Evolutionary conservation across 2,113 vertebrate species (phyloP).

Genomic region (Poecilia latipinna): DNA sequence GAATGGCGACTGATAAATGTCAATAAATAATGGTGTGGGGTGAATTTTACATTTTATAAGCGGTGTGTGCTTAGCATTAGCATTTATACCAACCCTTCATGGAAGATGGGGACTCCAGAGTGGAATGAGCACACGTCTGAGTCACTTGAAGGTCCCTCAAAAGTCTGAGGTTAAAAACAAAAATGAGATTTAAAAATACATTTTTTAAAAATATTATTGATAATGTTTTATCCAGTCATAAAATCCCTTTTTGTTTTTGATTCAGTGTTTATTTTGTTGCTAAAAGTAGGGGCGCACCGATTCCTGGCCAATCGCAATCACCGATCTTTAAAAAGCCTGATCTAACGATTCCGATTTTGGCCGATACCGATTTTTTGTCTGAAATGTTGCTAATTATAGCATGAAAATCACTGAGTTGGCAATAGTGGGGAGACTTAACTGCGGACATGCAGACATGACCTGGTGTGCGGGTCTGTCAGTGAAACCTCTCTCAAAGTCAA

Average conservation of each 20-base stretch:
- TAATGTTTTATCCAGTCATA: background rate
- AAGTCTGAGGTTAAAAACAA: constrained; percentile 77
- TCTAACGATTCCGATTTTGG: too few relatives aligned
- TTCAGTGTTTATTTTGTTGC: background rate
- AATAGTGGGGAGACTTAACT: too few relatives aligned
- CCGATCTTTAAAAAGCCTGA: too few relatives aligned
- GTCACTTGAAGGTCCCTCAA: constrained; percentile 83
- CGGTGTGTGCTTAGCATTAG: background rate
- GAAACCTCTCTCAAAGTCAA: too few relatives aligned
- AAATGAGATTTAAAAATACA: background rate
- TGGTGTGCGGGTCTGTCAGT: too few relatives aligned
- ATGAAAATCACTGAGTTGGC: too few relatives aligned
- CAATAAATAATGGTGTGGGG: background rate
- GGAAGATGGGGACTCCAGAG: constrained; percentile 93
- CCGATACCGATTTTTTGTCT: too few relatives aligned
- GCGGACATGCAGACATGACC: too few relatives aligned
- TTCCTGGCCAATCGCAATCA: too few relatives aligned
- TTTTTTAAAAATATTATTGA: background rate
- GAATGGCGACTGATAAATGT: background rate
- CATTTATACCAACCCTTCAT: constrained; percentile 88
- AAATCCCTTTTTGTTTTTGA: background rate
- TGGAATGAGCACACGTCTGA: constrained; percentile 90
- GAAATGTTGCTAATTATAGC: too few relatives aligned
- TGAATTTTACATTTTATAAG: background rate
- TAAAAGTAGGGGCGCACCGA: background rate